Percentiles rank a stretch among this genome's conserved stretches.
phyloP scores from a whole-genome alignment of 2,113 vertebrate species.

The Zapus hudsonius region DNA sequence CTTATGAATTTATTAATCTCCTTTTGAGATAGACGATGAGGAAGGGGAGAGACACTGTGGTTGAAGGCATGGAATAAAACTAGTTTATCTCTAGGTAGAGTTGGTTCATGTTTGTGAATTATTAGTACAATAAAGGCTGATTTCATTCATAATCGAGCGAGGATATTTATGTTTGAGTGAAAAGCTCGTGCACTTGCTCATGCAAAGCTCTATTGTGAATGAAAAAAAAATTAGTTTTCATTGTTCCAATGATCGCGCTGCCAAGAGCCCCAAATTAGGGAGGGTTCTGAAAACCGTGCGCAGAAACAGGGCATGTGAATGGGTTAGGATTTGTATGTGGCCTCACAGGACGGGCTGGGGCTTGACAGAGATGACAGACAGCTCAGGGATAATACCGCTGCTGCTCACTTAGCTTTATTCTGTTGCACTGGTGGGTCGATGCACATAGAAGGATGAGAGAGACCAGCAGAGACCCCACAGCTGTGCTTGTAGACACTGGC shows the following conservation, averaged over 20 bases:
- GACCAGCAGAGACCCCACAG: not conserved
- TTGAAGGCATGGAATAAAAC: slow-evolving; percentile 57
- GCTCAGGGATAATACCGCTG: not conserved
- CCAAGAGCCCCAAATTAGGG: slow-evolving; percentile 42
- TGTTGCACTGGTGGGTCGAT: not conserved
- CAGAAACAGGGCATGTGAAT: slow-evolving; percentile 5
- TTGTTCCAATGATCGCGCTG: slow-evolving; percentile 50
- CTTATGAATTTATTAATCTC: slow-evolving; percentile 52
- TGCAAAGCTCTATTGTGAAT: slow-evolving; percentile 55
- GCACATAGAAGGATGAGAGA: not conserved
- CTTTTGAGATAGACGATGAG: slow-evolving; percentile 33
- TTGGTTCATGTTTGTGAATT: slow-evolving; percentile 62
- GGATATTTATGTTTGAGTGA: slow-evolving; percentile 66
- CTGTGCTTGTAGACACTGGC: not conserved
- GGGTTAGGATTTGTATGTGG: not conserved
- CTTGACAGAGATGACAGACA: slow-evolving; percentile 13
- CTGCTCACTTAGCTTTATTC: not conserved
- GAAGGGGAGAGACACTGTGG: not conserved
- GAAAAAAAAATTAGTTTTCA: slow-evolving; percentile 60
- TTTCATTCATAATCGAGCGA: slow-evolving; percentile 70
- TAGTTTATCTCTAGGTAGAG: slow-evolving; percentile 64
- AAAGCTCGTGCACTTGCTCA: slow-evolving; percentile 44
- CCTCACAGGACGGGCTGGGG: not conserved
- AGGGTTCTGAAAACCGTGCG: slow-evolving; percentile 33
- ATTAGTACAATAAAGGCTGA: slow-evolving; percentile 68